A percentile compares a stretch with the other conserved stretches of the same genome.
Evolutionary conservation across 2,797 vertebrate genomes (phyloP).

Genomic region (Hyperoplus immaculatus): DNA sequence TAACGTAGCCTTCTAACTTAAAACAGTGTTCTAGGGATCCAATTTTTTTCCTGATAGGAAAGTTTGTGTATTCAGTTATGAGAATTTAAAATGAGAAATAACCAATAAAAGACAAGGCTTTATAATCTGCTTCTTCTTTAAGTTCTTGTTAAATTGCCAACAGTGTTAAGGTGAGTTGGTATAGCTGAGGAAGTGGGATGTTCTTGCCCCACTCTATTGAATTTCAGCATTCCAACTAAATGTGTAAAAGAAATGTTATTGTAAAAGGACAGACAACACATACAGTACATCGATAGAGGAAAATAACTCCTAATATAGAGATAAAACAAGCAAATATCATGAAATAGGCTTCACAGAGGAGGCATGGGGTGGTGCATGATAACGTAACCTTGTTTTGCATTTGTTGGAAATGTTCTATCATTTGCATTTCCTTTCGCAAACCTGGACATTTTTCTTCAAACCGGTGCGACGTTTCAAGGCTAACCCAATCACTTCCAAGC

Average conservation of each 20-base stretch:
- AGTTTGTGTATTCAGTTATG: too few species aligned
- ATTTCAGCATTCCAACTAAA: neutral
- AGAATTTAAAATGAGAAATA: neutral
- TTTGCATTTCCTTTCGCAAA: neutral
- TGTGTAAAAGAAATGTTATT: neutral
- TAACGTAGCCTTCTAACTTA: too few species aligned
- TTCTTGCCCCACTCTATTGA: neutral
- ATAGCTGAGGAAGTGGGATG: neutral
- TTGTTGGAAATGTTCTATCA: neutral
- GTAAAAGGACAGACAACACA: neutral
- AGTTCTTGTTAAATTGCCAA: neutral
- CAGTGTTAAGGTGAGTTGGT: neutral
- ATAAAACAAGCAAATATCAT: neutral
- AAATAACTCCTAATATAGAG: neutral
- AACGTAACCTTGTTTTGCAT: neutral
- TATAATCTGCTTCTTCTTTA: conserved; percentile 2
- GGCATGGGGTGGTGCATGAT: neutral
- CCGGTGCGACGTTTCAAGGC: conserved; percentile 7
- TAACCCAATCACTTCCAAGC: conserved; percentile 21
- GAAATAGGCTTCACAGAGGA: neutral
- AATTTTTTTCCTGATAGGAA: too few species aligned
- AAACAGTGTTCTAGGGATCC: too few species aligned
- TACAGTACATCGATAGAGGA: neutral
- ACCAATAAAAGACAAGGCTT: neutral
- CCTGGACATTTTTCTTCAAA: neutral